Base-by-base conservation (phyloP, 1,140 invertebrate species). In the Diorhabda carinulata region DNA sequence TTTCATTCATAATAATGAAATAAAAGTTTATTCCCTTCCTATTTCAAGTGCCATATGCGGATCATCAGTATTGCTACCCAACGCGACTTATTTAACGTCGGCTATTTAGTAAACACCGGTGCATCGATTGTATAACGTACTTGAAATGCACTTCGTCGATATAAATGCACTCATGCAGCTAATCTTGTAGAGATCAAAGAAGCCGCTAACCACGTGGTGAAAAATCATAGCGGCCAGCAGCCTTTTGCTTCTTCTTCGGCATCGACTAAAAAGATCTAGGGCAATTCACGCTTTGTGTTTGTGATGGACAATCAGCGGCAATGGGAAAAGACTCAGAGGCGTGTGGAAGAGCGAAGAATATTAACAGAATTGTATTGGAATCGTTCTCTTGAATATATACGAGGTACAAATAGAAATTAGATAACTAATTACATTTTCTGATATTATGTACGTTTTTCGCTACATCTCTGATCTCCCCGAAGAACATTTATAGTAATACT, bases 251-350 rank as follows among this genome's bases (percentile, higher is more conserved):
- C 47, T 52, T 52, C 6, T 8, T 52, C 47, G 47, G 6, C 47
- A n/a, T 52, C 2, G 47, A 52, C 47, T 52, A 52, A 6, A 52
- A 52, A 52, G 70, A 76, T 74, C 73, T 76, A 70, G 75, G 73
- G 72, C 75, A 76, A 74, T 76, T 76, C 71, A 71, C 70, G 73
- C 70, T 73, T 70, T 73, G 64, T 70, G 68, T 69, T 69, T 66
- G 60, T 70, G 62, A 66, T 41, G 41, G 61, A 41, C 41, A 41
- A 25, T 52, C 47, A 52, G 6, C 47, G 47, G 47, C 47, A 52
- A 25, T 41, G 41, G 3, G 61, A 6, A 41, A 63, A 10, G 61
- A 4, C 42, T 41, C 42, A 25, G 61, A 43, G 6, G 61, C 8
- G 41, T 43, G 25, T 25, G 25, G 25, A 25, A 25, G 25, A 25